These are phyloP conservation scores for Clarias fuscus DNA, from an alignment of 2,797 vertebrate species.

Conservation along the genomic window DNA sequence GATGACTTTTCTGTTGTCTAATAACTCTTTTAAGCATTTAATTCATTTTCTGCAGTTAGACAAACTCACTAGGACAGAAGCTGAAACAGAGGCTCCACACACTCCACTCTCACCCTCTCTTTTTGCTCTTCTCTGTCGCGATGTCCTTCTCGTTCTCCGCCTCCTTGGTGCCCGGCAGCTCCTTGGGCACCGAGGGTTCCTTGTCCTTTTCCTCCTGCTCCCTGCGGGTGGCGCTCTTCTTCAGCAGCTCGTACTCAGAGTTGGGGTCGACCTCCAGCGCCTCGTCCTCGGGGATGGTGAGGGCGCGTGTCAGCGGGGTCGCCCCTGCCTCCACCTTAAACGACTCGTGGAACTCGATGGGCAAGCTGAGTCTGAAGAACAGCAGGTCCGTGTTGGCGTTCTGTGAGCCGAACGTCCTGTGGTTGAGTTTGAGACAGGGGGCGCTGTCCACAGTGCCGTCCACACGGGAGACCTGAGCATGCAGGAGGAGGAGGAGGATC, in stretches of 20 bases:
- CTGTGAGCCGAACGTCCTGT: constrained; percentile 87
- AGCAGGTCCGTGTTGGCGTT: constrained; percentile 86
- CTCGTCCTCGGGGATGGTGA: constrained; percentile 86
- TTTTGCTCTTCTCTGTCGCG: constrained; percentile 91
- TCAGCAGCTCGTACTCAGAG: constrained; percentile 89
- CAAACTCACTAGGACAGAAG: neutral
- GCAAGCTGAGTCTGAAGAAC: constrained; percentile 89
- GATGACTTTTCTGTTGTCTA: neutral
- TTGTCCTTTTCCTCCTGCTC: constrained; percentile 86
- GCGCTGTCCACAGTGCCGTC: constrained; percentile 91
- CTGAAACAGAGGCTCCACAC: too few species aligned
- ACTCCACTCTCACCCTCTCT: constrained; percentile 78
- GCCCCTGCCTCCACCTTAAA: constrained; percentile 85
- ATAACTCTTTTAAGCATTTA: neutral
- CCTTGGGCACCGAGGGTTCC: constrained; percentile 71
- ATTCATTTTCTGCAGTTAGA: neutral
- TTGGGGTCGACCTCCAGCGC: constrained; percentile 84
- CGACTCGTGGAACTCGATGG: constrained; percentile 88
- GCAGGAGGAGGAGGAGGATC: neutral
- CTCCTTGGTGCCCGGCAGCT: constrained; percentile 69
- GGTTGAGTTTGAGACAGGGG: constrained; percentile 86
- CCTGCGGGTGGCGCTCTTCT: constrained; percentile 83
- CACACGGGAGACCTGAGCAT: constrained; percentile 80
- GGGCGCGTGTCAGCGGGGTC: constrained; percentile 81
- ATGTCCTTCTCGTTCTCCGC: constrained; percentile 90